These are phyloP conservation scores for Luperina testacea DNA, from an alignment of 2,888 invertebrate species.

Conservation along the genomic window DNA sequence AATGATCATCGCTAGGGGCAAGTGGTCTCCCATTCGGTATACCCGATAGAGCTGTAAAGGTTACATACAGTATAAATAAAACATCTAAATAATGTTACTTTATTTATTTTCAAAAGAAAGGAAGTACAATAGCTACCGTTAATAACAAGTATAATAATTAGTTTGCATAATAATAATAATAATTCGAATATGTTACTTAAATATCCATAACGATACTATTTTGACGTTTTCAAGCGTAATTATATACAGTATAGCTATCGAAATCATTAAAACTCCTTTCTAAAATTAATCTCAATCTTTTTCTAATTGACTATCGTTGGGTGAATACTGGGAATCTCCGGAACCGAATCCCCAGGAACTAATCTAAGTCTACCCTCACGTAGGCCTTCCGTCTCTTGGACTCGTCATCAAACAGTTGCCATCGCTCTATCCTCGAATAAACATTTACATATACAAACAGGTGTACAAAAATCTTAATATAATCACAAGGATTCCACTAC, in stretches of 20 bases:
- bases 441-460: conserved; percentile 89
- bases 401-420: conserved; percentile 78
- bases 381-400: conserved; percentile 80
- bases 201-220: conserved; percentile 72
- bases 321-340: conserved; percentile 85
- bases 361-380: conserved; percentile 80
- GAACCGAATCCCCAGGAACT: conserved; percentile 81
- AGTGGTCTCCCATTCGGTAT: not conserved
- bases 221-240: conserved; percentile 74
- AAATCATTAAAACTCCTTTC: conserved; percentile 79
- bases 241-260: conserved; percentile 83
- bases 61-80: conserved; percentile 28
- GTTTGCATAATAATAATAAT: conserved; percentile 77
- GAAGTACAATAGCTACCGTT: conserved; percentile 85
- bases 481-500: conserved; percentile 81
- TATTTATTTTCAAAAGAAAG: conserved; percentile 81
- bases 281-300: conserved; percentile 88
- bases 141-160: conserved; percentile 82
- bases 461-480: conserved; percentile 86
- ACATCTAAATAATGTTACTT: conserved; percentile 66
- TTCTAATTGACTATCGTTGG: conserved; percentile 90
- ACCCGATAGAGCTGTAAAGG: not conserved
- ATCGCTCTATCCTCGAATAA: conserved; percentile 82
- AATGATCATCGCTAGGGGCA: too few relatives aligned
- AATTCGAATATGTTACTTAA: conserved; percentile 76